Evolutionary conservation across 2,113 vertebrate species (phyloP), one percentile per base, ranked within the genome.

Genomic region (Calyptommatus sinebrachiatus): DNA sequence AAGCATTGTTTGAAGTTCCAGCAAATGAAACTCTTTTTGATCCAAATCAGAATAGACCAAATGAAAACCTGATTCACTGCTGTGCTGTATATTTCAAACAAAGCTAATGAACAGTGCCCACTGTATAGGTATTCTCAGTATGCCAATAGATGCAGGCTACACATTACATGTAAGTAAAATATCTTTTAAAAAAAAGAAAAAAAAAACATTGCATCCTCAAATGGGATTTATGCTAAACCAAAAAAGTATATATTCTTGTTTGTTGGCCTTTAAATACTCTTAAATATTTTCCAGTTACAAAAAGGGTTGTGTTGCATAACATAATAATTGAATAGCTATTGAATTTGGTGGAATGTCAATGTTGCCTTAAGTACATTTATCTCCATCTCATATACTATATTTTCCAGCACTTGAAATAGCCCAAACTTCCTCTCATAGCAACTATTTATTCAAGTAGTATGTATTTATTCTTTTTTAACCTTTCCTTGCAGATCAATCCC

Each of bases 391-490:
- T 48, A 62, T 61, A 24, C 41, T 28, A 9, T 35, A 60, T 73
- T 66, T 67, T 31, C 48, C 12, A 28, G 71, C 22, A 41, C 21
- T 74, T 68, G 18, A 10, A n/a, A 24, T 50, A 35, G 45, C 21
- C 65, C 45, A 60, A 0, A 78, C 53, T 6, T 62, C 35, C 28
- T 53, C 48, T 9, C 20, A 62, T 18, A n/a, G 48, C 4, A 73
- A 45, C 29, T 69, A 20, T 48, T 62, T 74, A 62, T 62, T 61
- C 65, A 74, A 74, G 63, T 57, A 70, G 53, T 61, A 35, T 31
- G 35, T 73, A 74, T 50, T 74, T 70, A 74, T 73, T 73, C 65
- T 73, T 78, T 50, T 70, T 78, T 70, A 63, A 74, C 71, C 63
- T 74, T 73, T 61, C 35, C 53, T 63, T 50, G 65, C 57, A 62